These are phyloP conservation scores for Oostethus manadensis DNA, from an alignment of 2,113 vertebrate genomes.

Conservation along the genomic window DNA sequence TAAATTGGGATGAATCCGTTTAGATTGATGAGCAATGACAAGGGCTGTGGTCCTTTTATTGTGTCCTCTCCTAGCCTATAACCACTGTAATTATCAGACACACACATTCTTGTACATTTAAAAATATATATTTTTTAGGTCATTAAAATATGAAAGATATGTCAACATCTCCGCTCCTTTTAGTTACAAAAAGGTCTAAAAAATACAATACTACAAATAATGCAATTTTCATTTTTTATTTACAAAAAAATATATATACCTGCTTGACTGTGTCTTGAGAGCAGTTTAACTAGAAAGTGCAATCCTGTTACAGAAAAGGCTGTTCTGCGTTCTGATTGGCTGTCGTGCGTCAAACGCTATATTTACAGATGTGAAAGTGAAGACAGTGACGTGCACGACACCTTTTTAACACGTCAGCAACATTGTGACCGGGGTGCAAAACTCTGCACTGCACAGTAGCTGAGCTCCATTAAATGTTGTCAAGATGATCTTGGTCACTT, in stretches of 20 bases:
- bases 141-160: no score
- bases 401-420: constrained; percentile 9
- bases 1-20: constrained; percentile 28
- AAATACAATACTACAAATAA: no score
- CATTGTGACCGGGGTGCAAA: not conserved
- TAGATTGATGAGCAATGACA: constrained; percentile 47
- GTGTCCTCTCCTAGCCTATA: constrained; percentile 1
- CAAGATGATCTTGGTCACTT: not conserved
- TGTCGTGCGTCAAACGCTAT: constrained; percentile 49
- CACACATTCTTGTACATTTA: no score
- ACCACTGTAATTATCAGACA: no score
- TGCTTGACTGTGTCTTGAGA: not conserved
- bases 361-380: constrained; percentile 55
- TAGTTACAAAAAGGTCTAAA: no score
- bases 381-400: constrained; percentile 28
- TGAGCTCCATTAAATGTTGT: not conserved
- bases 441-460: not conserved
- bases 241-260: no score
- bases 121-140: no score
- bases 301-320: not conserved
- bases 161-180: no score
- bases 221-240: no score
- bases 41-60: constrained; percentile 25
- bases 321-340: constrained; percentile 9
- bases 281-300: no score